Conservation (phyloP, 2,888 invertebrate genomes). For the Plagiodera versicolora region DNA sequence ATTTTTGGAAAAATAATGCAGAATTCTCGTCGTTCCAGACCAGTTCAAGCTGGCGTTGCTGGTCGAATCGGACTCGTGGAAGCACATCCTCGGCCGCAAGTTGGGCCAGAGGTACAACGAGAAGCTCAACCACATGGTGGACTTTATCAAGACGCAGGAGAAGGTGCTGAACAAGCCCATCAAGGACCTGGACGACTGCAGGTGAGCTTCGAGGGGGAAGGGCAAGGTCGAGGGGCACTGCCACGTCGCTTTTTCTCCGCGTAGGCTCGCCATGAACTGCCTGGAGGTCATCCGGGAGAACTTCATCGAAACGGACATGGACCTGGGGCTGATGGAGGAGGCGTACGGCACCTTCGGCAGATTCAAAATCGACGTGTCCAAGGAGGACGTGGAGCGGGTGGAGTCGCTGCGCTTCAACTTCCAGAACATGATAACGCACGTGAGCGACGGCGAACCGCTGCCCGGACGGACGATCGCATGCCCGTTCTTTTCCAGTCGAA, state of each 20-base stretch:
- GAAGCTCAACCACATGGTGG: conserved; percentile 69
- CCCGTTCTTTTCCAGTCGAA: conserved; percentile 57
- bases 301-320: conserved; percentile 79
- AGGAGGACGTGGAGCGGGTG: conserved; percentile 78
- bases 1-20: no score
- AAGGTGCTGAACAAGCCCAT: conserved; percentile 70
- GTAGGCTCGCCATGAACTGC: conserved; percentile 78
- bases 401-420: conserved; percentile 78
- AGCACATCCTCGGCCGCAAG: conserved; percentile 68
- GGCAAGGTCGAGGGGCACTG: no score
- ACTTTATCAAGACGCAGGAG: conserved; percentile 76
- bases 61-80: conserved; percentile 81
- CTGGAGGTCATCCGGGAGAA: conserved; percentile 74
- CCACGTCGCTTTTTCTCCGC: no score
- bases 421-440: conserved; percentile 72
- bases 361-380: conserved; percentile 68
- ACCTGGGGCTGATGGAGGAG: conserved; percentile 75
- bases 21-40: conserved; percentile 57
- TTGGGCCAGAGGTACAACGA: conserved; percentile 70
- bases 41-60: conserved; percentile 67
- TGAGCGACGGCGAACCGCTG: no score
- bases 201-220: no score
- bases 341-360: conserved; percentile 72
- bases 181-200: conserved; percentile 75
- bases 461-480: no score